Percentiles rank a stretch among this genome's conserved stretches.
Conservation (phyloP, 2,888 invertebrate species). For the Dolichomitus sp. region DNA sequence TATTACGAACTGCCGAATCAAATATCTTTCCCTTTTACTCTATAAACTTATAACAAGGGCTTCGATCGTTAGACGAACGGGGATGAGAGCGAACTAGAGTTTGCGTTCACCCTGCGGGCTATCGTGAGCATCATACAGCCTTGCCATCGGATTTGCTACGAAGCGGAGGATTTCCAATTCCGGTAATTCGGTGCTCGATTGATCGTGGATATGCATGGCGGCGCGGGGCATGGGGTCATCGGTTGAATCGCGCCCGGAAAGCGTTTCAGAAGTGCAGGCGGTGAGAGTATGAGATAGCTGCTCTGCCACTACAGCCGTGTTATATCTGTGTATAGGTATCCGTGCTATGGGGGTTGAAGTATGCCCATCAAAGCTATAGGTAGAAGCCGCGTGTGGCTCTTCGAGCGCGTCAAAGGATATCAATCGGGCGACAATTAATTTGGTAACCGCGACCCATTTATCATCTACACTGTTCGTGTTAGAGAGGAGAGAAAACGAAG, state of each 20-base stretch:
- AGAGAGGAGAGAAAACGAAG: not conserved
- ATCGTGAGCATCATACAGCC: slow-evolving; percentile 5
- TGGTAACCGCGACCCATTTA: slow-evolving; percentile 54
- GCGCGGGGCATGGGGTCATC: slow-evolving; percentile 17
- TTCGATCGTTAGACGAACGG: slow-evolving; percentile 1
- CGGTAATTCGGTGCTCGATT: slow-evolving; percentile 44
- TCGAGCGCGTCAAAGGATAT: slow-evolving; percentile 58
- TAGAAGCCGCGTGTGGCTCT: slow-evolving; percentile 20
- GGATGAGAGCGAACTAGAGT: not conserved
- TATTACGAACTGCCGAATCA: slow-evolving; percentile 4
- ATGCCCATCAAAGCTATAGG: not conserved
- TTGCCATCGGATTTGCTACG: slow-evolving; percentile 10
- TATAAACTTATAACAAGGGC: not conserved
- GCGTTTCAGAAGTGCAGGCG: slow-evolving; percentile 16
- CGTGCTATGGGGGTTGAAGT: not conserved
- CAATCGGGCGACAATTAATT: slow-evolving; percentile 60
- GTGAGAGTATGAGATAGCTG: not conserved
- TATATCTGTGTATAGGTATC: not conserved
- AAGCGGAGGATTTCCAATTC: slow-evolving; percentile 47
- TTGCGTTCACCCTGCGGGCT: not conserved
- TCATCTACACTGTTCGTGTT: slow-evolving; percentile 15
- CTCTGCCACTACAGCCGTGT: not conserved
- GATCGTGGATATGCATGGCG: slow-evolving; percentile 33
- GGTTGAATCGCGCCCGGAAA: slow-evolving; percentile 25
- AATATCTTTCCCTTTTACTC: not conserved